Conservation (phyloP, 2,888 invertebrate genomes). For the Abrostola triplasia region DNA sequence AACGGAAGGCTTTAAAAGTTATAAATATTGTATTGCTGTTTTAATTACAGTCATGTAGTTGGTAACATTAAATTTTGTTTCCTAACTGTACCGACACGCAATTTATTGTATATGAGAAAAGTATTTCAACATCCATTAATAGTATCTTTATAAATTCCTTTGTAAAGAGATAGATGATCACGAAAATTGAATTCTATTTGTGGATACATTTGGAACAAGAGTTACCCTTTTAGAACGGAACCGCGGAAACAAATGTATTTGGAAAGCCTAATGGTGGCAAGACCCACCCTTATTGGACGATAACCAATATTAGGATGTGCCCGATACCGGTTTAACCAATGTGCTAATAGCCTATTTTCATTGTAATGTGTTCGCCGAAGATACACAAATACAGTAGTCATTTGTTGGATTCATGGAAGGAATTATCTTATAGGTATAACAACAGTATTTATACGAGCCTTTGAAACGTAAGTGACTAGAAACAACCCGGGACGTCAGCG, state of each 20-base stretch:
- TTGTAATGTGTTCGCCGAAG: slow-evolving; percentile 41
- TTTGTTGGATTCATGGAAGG: slow-evolving; percentile 1
- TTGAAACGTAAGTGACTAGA: too few relatives aligned
- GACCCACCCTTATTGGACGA: slow-evolving; percentile 61
- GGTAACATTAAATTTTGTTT: too few relatives aligned
- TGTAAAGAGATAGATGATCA: slow-evolving; percentile 19
- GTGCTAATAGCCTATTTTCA: slow-evolving; percentile 60
- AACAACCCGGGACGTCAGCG: too few relatives aligned
- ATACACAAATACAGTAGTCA: slow-evolving; percentile 32
- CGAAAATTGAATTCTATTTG: slow-evolving; percentile 27
- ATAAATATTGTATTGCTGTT: neutral
- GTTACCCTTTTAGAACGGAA: slow-evolving; percentile 42
- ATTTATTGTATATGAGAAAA: too few relatives aligned
- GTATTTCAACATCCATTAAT: too few relatives aligned
- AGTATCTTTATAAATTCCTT: slow-evolving; percentile 2
- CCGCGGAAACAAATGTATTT: slow-evolving; percentile 51
- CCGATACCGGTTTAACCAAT: slow-evolving; percentile 52
- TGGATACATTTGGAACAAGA: slow-evolving; percentile 33
- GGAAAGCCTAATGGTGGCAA: slow-evolving; percentile 37
- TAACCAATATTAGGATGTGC: slow-evolving; percentile 62
- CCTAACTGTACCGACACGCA: too few relatives aligned
- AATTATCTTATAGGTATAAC: neutral
- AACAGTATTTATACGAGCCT: too few relatives aligned
- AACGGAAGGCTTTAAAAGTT: neutral
- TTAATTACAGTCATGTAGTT: slow-evolving; percentile 3